Conservation (phyloP, 2,797 vertebrate species). For the Limnodromus scolopaceus region DNA sequence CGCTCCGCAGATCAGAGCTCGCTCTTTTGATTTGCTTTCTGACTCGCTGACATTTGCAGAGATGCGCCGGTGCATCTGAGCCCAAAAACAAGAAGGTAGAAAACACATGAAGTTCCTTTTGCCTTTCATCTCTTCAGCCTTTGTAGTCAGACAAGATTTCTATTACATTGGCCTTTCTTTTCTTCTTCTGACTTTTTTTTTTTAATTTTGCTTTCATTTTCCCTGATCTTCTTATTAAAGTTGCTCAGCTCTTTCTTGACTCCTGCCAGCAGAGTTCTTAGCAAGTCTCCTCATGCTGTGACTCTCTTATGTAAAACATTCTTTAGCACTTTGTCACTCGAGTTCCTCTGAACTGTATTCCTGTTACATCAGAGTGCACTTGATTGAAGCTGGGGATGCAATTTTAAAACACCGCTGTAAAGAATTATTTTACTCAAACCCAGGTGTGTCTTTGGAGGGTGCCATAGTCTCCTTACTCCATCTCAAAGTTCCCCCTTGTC, state of each 20-base stretch:
- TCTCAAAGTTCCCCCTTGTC: neutral
- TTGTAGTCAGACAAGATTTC: conserved; percentile 66
- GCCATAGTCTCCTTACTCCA: neutral
- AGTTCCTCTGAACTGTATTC: conserved; percentile 2
- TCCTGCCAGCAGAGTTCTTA: conserved; percentile 16
- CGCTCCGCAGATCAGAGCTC: conserved; percentile 8
- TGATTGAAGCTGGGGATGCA: neutral
- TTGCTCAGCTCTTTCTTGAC: conserved; percentile 31
- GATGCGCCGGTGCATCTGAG: neutral
- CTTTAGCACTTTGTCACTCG: neutral
- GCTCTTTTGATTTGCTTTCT: conserved; percentile 69
- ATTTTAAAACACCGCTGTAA: neutral
- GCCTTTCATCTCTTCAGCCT: conserved; percentile 70
- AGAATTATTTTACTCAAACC: neutral
- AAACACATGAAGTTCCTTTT: conserved; percentile 43
- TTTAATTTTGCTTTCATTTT: conserved; percentile 44
- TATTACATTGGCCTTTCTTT: conserved; percentile 45
- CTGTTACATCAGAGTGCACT: neutral
- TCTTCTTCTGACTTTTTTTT: neutral
- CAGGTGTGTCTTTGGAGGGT: neutral
- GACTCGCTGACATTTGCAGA: conserved; percentile 41
- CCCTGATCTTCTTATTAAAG: conserved; percentile 25
- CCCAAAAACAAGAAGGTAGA: conserved; percentile 50
- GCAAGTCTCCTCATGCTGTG: conserved; percentile 14
- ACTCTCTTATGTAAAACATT: conserved; percentile 22